These are phyloP conservation scores for Tylochromis polylepis DNA, from an alignment of 2,113 vertebrate species.

Conservation along the genomic window DNA sequence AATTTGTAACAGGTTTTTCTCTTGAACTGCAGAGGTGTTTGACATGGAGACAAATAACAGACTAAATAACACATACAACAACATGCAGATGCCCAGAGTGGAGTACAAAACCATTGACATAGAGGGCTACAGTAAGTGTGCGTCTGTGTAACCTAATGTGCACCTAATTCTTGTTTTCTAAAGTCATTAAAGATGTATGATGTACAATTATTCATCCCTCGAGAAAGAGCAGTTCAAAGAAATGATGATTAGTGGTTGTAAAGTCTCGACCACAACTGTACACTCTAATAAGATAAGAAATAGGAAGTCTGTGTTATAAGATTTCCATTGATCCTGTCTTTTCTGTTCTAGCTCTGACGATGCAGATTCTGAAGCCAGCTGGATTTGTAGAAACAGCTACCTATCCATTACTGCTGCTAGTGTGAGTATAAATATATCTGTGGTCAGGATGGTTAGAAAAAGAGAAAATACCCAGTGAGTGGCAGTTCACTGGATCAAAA, in stretches of 20 bases:
- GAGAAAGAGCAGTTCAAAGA: not conserved
- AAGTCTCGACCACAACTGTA: not conserved
- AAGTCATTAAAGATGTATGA: not conserved
- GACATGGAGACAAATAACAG: conserved; percentile 85
- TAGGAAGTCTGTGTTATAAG: not conserved
- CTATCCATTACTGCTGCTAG: conserved; percentile 90
- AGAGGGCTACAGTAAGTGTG: conserved; percentile 86
- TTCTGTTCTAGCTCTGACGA: conserved; percentile 76
- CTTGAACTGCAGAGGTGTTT: conserved; percentile 76
- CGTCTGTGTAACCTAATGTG: not conserved
- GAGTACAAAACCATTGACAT: conserved; percentile 81
- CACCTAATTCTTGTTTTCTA: not conserved
- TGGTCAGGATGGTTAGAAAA: not conserved
- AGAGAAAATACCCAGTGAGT: not conserved
- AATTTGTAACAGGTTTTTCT: not conserved
- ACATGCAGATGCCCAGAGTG: conserved; percentile 87
- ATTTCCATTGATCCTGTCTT: not conserved
- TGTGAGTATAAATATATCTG: conserved; percentile 78
- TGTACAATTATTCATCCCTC: not conserved
- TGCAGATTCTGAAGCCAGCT: conserved; percentile 92
- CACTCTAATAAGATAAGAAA: not conserved
- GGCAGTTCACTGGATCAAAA: not conserved
- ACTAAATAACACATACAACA: conserved; percentile 73
- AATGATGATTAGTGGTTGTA: not conserved
- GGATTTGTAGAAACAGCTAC: conserved; percentile 78